Evolutionary conservation across 2,888 invertebrate species (phyloP), one percentile per base, ranked within the genome.

Genomic region (Folsomia candida): DNA sequence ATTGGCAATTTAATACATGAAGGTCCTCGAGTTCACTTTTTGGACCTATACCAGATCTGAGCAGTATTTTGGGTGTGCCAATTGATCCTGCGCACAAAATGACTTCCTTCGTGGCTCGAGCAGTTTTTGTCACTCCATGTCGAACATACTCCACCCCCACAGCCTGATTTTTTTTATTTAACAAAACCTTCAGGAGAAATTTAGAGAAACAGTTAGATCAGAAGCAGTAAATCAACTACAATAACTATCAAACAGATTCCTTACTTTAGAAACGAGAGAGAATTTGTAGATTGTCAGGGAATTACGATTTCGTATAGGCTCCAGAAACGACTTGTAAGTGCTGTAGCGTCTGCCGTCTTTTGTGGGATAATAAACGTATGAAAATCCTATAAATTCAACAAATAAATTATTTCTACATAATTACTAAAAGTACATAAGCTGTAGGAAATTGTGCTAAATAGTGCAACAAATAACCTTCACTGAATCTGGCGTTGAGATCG

Each of bases 31-130:
- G n/a, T n/a, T n/a, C n/a, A n/a, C n/a, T n/a, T n/a, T n/a, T n/a
- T n/a, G n/a, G n/a, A n/a, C 79, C 79, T 18, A 79, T 70, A n/a
- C 79, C 79, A 20, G 73, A 72, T 11, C 73, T 37, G 74, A 79
- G 71, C 0, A 79, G 67, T 11, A 79, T 24, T 59, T 76, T 75
- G 0, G 76, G 75, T 0, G 78, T 74, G 14, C 73, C 65, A 29
- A 78, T 62, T 14, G 67, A 58, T 4, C 78, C 78, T 25, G 75
- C 74, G 2, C 74, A 74, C 9, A 79, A 6, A 47, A 79, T 76
- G 14, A 79, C 69, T 72, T 79, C 79, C 59, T 76, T 75, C 26
- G 18, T 66, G 18, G 77, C 76, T 64, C 68, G 67, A 1, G 79
- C 79, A 6, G 51, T 47, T 64, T 66, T 69, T 20, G 58, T 73